Base-by-base conservation (phyloP, 2,888 invertebrate genomes). In the Pachydiplax longipennis region DNA sequence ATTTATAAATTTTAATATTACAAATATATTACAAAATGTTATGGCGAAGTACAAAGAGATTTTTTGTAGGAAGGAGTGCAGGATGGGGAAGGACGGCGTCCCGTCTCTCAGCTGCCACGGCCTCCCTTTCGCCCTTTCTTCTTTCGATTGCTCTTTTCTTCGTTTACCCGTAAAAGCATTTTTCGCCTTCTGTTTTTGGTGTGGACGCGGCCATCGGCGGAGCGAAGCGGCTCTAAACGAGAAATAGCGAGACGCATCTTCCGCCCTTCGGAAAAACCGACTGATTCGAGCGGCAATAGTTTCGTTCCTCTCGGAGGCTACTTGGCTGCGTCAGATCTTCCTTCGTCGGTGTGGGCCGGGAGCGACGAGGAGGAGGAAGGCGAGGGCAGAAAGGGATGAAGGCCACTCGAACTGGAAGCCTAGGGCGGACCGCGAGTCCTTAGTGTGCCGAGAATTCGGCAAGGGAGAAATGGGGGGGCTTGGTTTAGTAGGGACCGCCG, bases 1-100 rank as follows among this genome's bases (percentile, higher is more conserved):
- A 87, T 87, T 87, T 87, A 87, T 87, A 82, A 44, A 87, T 87
- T 87, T 87, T 87, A 87, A 87, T 87, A 87, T 87, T 87, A 87
- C 87, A 87, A 87, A 87, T 87, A 87, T 87, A 87, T 87, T 87
- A 87, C 87, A 87, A 87, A 87, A 87, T 37, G 37, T 87, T 87
- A 87, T 87, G 87, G 87, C 87, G 87, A 87, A 87, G 87, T 87
- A 87, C 87, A 87, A 87, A 87, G 53, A 37, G 61, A 22, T 87
- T 65, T 87, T 35, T 87, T 37, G 87, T 37, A 37, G 18, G 61
- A 83, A 58, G 58, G 53, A 58, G 31, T 31, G 40, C 35, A 87
- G 87, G 87, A 65, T 37, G 5, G 61, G 83, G 35, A 48, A 58
- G 10, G 37, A 58, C 37, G 87, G 65, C 87, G 87, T 61, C 61